These are phyloP conservation scores for Aspiorhynchus laticeps DNA, from an alignment of 2,113 vertebrate species.

Conservation along the genomic window DNA sequence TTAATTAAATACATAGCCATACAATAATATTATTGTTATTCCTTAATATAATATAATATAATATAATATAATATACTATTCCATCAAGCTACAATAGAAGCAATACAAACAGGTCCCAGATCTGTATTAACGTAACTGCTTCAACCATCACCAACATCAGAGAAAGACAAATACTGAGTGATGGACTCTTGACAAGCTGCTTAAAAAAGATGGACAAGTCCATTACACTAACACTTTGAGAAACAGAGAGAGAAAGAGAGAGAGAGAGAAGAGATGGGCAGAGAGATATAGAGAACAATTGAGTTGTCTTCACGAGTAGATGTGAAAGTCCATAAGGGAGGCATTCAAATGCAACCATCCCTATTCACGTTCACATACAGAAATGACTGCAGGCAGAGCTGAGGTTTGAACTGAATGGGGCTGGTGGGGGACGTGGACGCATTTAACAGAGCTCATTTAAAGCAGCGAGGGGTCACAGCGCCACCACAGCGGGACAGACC, in stretches of 20 bases:
- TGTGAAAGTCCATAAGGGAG: constrained; percentile 39
- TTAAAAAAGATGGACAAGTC: background rate
- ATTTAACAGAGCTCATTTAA: constrained; percentile 37
- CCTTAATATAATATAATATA: no score
- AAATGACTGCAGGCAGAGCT: constrained; percentile 60
- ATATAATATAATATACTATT: background rate
- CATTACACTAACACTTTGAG: background rate
- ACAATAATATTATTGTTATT: no score
- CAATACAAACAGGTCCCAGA: background rate
- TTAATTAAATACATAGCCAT: no score
- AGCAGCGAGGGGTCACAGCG: constrained; percentile 33
- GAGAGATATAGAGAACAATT: background rate
- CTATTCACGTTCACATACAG: constrained; percentile 47
- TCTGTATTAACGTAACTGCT: constrained; percentile 6
- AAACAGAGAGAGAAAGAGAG: background rate
- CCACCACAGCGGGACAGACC: background rate
- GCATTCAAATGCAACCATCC: constrained; percentile 50
- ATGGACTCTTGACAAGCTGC: background rate
- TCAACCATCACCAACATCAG: background rate
- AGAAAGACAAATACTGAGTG: background rate
- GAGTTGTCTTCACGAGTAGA: background rate
- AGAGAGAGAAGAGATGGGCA: background rate
- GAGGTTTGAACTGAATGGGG: constrained; percentile 56
- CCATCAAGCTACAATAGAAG: background rate
- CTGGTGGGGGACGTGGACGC: constrained; percentile 36